Evolutionary conservation across 2,797 vertebrate species (phyloP).

Genomic region (Potorous gilbertii): DNA sequence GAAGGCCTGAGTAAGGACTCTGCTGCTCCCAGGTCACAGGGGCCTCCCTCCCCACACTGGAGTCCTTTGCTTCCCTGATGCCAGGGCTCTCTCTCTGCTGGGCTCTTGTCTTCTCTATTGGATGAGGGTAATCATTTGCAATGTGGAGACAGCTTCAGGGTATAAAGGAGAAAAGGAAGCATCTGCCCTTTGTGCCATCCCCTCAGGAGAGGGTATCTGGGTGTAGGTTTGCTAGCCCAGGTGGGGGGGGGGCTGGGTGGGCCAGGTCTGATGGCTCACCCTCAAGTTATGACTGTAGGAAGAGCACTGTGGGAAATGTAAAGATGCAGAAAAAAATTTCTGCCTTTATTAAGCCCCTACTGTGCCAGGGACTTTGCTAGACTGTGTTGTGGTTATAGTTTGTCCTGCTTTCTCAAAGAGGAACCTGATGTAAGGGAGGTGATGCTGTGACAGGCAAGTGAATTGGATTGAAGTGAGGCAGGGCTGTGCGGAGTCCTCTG

Average conservation of each 20-base stretch:
- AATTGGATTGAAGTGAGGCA: too few relatives aligned
- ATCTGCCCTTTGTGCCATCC: background rate
- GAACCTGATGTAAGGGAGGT: too few relatives aligned
- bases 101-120: background rate
- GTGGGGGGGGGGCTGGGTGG: too few relatives aligned
- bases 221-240: background rate
- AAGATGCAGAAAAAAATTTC: background rate
- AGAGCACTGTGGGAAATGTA: too few relatives aligned
- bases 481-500: too few relatives aligned
- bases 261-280: background rate
- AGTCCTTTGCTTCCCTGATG: background rate
- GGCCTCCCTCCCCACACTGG: background rate
- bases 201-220: background rate
- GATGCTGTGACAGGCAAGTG: too few relatives aligned
- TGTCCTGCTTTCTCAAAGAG: too few relatives aligned
- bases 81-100: background rate
- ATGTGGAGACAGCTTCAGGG: too few relatives aligned
- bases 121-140: background rate
- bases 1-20: too few relatives aligned
- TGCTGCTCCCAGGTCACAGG: too few relatives aligned
- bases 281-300: too few relatives aligned
- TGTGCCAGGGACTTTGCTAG: conserved; percentile 11
- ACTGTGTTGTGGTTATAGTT: background rate
- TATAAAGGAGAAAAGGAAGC: too few relatives aligned
- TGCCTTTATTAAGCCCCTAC: background rate